Base-by-base conservation (phyloP, 2,888 invertebrate species). In the Sphecodes monilicornis region DNA sequence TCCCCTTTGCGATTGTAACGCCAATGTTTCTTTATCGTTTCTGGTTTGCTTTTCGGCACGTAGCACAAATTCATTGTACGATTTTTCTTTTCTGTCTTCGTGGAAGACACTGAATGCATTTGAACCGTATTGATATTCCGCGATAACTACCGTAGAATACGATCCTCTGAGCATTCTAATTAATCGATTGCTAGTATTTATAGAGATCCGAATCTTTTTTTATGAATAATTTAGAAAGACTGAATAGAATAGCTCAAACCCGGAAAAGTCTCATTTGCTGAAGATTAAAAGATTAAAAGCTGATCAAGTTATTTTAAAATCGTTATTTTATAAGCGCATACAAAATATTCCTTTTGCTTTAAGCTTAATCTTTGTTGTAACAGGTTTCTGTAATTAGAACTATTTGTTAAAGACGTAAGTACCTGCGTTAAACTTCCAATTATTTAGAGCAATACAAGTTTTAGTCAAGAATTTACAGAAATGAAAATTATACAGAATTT, bases 61-160 rank as follows among this genome's bases (percentile, higher is more conserved):
- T 74, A 50, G 50, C 8, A 8, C 71, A 76, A 54, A 77, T 79
- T 82, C 77, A 79, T 82, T 85, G 79, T 68, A 57, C 69, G 77
- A 66, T 68, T 74, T 79, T 39, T 74, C 60, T 43, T 85, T 76
- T 36, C 41, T 54, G 41, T 60, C 68, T 82, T 76, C 68, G 64
- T 60, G 78, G 75, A 72, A 78, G 41, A 72, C 39, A 77, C 68
- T 0, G 66, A 66, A 64, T 64, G 26, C n/a, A 68, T 73, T 71
- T 66, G 46, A 75, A 54, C 75, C 16, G 26, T 64, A 57, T 79
- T 76, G 66, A 57, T 84, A 72, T 68, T 75, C 50, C 39, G 39
- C 18, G 41, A 73, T 66, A 71, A 60, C 57, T 82, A 64, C 22
- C 18, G 2, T 3, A 6, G 39, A 10, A 22, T 36, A 22, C 26